phyloP scores from a whole-genome alignment of 2,797 vertebrate genomes.

The Columba guinea region DNA sequence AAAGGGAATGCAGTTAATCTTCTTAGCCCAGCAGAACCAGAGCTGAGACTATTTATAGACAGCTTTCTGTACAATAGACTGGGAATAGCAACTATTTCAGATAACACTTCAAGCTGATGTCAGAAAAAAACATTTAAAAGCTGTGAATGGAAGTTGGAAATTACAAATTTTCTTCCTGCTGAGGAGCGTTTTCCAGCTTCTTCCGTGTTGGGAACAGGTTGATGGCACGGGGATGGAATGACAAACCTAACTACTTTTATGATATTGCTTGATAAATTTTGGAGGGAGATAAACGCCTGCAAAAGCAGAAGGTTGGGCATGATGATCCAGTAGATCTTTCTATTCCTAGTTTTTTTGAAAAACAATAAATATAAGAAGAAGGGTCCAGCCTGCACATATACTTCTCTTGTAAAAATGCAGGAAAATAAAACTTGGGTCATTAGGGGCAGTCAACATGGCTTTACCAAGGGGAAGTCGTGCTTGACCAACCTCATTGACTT shows the following conservation, averaged over 20 bases:
- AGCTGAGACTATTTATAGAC: conserved; percentile 32
- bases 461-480: too few relatives aligned
- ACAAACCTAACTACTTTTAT: not conserved
- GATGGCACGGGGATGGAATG: not conserved
- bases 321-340: not conserved
- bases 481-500: too few relatives aligned
- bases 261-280: not conserved
- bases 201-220: not conserved
- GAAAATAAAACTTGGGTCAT: not conserved
- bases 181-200: not conserved
- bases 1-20: conserved; percentile 43
- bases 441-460: too few relatives aligned
- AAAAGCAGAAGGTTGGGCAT: not conserved
- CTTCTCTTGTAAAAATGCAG: not conserved
- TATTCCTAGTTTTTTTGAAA: not conserved
- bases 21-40: not conserved
- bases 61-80: not conserved
- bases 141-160: not conserved
- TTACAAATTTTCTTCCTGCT: not conserved
- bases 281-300: not conserved
- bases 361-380: not conserved
- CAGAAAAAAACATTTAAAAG: not conserved
- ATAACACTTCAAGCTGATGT: not conserved
- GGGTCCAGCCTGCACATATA: not conserved
- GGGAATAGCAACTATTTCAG: not conserved